phyloP scores from a whole-genome alignment of 2,888 invertebrate species.

The Nipponacmea schrenckii region DNA sequence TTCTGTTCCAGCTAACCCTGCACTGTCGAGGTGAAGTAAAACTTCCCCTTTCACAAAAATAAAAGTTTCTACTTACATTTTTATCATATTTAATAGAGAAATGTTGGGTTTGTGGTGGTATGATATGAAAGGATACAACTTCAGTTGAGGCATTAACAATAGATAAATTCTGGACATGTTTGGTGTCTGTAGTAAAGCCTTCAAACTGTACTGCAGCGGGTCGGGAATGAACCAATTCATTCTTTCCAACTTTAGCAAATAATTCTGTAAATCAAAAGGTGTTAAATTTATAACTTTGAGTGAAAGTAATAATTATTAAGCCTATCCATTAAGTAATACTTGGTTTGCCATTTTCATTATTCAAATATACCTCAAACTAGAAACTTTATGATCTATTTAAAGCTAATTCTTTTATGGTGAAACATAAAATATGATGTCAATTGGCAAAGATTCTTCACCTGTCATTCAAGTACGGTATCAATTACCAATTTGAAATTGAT shows the following conservation, averaged over 20 bases:
- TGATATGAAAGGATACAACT: conserved; percentile 64
- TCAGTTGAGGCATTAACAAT: conserved; percentile 65
- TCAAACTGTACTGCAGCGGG: conserved; percentile 65
- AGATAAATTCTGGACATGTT: conserved; percentile 47
- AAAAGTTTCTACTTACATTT: conserved; percentile 48
- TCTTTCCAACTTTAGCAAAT: conserved; percentile 62
- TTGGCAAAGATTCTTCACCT: no score
- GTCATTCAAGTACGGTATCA: no score
- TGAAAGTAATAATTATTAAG: background rate
- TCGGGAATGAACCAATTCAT: conserved; percentile 59
- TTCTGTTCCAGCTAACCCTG: no score
- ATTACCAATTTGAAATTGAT: no score
- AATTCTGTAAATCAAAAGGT: conserved; percentile 57
- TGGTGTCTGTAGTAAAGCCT: conserved; percentile 63
- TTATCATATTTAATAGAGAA: conserved; percentile 66
- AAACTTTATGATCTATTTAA: no score
- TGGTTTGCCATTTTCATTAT: no score
- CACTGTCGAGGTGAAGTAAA: no score
- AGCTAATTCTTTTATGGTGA: no score
- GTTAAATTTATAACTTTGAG: background rate
- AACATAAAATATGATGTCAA: no score
- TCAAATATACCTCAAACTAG: no score
- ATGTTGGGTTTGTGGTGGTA: conserved; percentile 66
- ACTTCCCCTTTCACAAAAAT: no score
- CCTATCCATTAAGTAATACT: background rate